Conservation (phyloP, 1,140 invertebrate species). For the Drosophila ohnishii region DNA sequence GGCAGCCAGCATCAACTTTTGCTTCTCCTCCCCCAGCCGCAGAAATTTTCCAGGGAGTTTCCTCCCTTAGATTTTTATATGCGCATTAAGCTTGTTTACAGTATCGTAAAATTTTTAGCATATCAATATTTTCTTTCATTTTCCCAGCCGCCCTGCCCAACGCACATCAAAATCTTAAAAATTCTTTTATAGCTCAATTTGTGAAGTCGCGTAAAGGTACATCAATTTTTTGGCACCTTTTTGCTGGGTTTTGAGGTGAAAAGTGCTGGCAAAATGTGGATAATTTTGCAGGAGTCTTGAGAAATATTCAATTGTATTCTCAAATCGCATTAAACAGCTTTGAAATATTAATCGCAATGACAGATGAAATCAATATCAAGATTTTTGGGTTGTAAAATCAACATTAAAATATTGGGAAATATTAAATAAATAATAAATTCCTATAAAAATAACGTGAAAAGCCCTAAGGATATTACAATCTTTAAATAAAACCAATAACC, state of each 20-base stretch:
- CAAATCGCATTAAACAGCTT: neutral
- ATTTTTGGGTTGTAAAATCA: neutral
- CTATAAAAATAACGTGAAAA: neutral
- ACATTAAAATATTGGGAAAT: too few relatives aligned
- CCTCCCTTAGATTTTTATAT: slow-evolving; percentile 49
- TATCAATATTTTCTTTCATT: slow-evolving; percentile 41
- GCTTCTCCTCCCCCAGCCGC: slow-evolving; percentile 9
- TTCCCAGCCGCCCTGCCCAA: slow-evolving; percentile 36
- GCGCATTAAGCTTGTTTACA: slow-evolving; percentile 75
- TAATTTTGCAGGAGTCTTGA: neutral
- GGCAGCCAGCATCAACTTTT: slow-evolving; percentile 14
- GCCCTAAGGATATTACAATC: neutral
- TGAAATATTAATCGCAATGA: neutral
- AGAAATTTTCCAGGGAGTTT: slow-evolving; percentile 19
- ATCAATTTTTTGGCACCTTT: slow-evolving; percentile 10
- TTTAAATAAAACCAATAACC: slow-evolving; percentile 1
- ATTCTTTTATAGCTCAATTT: slow-evolving; percentile 76
- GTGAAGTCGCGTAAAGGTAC: slow-evolving; percentile 26
- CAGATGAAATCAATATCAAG: too few relatives aligned
- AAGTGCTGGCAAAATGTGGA: neutral
- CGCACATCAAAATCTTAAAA: slow-evolving; percentile 50
- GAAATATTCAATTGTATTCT: neutral
- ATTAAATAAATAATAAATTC: neutral
- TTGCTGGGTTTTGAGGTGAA: neutral
- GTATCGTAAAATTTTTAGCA: slow-evolving; percentile 74